Base-by-base conservation (phyloP, 2,888 invertebrate genomes). In the Perizoma flavofasciatum region DNA sequence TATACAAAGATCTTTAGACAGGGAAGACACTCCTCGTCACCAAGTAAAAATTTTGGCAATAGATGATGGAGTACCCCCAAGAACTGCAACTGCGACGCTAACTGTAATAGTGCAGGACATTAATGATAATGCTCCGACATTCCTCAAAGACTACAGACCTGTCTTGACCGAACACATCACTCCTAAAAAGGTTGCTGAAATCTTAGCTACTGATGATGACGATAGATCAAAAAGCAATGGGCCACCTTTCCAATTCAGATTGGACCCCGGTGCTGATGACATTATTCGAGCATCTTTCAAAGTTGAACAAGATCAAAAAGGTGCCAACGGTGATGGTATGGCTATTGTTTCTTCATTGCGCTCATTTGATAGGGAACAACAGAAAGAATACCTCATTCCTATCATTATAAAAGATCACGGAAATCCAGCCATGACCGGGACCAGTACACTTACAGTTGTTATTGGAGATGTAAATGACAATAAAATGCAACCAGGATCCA, bases 391-490 rank as follows among this genome's bases (percentile, higher is more conserved):
- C 83, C 94, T 98, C 73, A 97, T 99, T 77, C 99, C 99, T 0
- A 98, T 99, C 77, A 96, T 98, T 33, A 98, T 99, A 81, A 98
- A 97, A 86, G 99, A 99, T 92, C 97, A 97, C 73, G 98, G 99
- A 44, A 97, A 97, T 70, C 98, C 98, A n/a, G 96, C 97, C 0
- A 97, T 98, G 97, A 97, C 98, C 10, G 98, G 98, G 66, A 98
- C 98, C 7, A 98, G 98, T 79, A 98, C 98, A 0, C 91, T 99
- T 41, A 98, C 98, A 0, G 97, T 99, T 34, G 97, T 98, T 51
- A 99, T 99, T 74, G 99, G 99, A 32, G 99, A 99, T 87, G 96
- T 97, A 32, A 99, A 99, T 85, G 99, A 99, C 84, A 99, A 99
- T 87, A 97, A 98, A 90, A 99, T 99, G 98, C 97, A 97, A 81